Evolutionary conservation across 2,888 invertebrate genomes (phyloP), one percentile per base, ranked within the genome.

Genomic region (Entomobrya multifasciata): DNA sequence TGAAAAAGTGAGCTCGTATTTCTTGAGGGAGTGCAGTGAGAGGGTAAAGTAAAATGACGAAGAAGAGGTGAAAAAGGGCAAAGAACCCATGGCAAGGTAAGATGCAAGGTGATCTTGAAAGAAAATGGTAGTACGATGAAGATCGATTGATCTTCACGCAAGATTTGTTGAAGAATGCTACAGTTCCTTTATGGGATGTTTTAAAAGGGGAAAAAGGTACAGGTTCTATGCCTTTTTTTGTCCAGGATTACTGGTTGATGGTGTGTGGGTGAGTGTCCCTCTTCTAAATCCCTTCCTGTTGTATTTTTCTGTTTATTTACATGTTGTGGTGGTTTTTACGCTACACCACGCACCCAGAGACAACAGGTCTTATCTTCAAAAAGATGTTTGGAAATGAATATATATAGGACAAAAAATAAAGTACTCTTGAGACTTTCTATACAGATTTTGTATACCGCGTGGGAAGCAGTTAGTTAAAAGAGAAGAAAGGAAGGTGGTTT

Each of bases 51-150:
- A n/a, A n/a, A n/a, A n/a, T n/a, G n/a, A n/a, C n/a, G n/a, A n/a
- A 20, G 20, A 57, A 30, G 44, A 80, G 80, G 80, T 80, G 80
- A 80, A 80, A 80, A 80, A 25, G 80, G 80, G 80, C 80, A 80
- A 80, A 80, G 80, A 80, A 80, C 80, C 80, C 67, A 60, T n/a
- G 67, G 80, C 80, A 80, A 80, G 80, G 80, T 80, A 80, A 65
- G 55, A 30, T 41, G 52, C 80, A 80, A 80, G 80, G 80, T 80
- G 80, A 80, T 80, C 44, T 20, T 70, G 47, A n/a, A 52, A 52
- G 30, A 17, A 36, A 76, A 55, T 52, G 30, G n/a, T 8, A 52
- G 30, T 30, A 22, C 47, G 27, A 20, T 10, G 25, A 25, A 57
- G n/a, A 57, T n/a, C 25, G 1, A 57, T 25, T 25, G 57, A 57